phyloP scores from a whole-genome alignment of 2,888 invertebrate species.

The Bimastos eiseni region DNA sequence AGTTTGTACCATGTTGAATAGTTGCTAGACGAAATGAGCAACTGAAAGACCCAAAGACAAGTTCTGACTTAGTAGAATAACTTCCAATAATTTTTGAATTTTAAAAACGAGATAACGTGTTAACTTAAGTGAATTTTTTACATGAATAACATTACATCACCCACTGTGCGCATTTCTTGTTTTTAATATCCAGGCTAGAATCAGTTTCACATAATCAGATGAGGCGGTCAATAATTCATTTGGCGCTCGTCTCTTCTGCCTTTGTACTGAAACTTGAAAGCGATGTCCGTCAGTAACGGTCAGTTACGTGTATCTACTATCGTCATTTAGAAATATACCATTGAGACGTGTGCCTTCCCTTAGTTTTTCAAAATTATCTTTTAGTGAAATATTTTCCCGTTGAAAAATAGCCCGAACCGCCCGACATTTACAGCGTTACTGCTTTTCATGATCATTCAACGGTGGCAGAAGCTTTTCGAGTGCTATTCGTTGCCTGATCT shows the following conservation, averaged over 20 bases:
- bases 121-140: neutral
- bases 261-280: too few relatives aligned
- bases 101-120: neutral
- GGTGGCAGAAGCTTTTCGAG: too few relatives aligned
- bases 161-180: neutral
- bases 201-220: neutral
- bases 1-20: neutral
- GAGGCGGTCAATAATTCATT: neutral
- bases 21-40: neutral
- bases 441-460: too few relatives aligned
- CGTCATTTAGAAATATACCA: too few relatives aligned
- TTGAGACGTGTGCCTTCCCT: too few relatives aligned
- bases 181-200: neutral
- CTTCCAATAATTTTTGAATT: neutral
- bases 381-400: too few relatives aligned
- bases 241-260: neutral
- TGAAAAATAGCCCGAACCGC: too few relatives aligned
- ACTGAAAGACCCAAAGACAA: neutral
- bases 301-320: too few relatives aligned
- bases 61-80: neutral
- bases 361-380: too few relatives aligned
- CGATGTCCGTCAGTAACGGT: too few relatives aligned
- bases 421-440: too few relatives aligned
- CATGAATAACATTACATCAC: neutral
- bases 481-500: too few relatives aligned